Evolutionary conservation across 2,113 vertebrate genomes (phyloP), one percentile per base, ranked within the genome.

Genomic region (Tenebrosternarchus preto): DNA sequence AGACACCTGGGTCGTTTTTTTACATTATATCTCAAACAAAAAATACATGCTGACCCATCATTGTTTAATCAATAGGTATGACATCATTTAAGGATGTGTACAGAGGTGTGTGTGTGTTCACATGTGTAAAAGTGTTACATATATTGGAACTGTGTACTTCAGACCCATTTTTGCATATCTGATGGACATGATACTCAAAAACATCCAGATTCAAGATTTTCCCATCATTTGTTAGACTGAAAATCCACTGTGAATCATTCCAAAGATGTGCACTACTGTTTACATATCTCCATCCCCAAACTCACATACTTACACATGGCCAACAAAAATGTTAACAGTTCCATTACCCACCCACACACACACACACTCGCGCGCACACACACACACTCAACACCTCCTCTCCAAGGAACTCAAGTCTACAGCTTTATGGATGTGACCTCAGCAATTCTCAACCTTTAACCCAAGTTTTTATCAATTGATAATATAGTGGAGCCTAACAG

Each of bases 251-350:
- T 60, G 33, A 53, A 64, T 31, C 0, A 36, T 46, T 46, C 46
- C 61, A 68, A 39, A 74, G 46, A 59, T 66, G 56, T 72, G 61
- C 69, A 80, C 69, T 63, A 68, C 20, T 74, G 71, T 76, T 46
- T 16, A 46, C 2, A 57, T 16, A 60, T 70, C 76, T 74, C 55
- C 75, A 36, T 77, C 67, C 33, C 25, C 61, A 57, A 56, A 69
- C 75, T 59, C 76, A 76, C 29, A 56, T 56, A 68, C 74, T 57
- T 71, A 75, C 29, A 7, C 24, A 68, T 9, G 9, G 73, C 78
- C 66, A 73, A 84, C 24, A 66, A 80, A 76, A 84, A 80, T 46
- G 55, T 60, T 27, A 60, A 69, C 63, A 20, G 22, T 24, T 81
- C 53, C 53, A 55, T 53, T 19, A 31, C 46, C n/a, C 71, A 50